Percentiles rank a stretch among this genome's conserved stretches.
These are phyloP conservation scores for Corynorhinus townsendii DNA, from an alignment of 2,113 vertebrate genomes.

Conservation along the genomic window DNA sequence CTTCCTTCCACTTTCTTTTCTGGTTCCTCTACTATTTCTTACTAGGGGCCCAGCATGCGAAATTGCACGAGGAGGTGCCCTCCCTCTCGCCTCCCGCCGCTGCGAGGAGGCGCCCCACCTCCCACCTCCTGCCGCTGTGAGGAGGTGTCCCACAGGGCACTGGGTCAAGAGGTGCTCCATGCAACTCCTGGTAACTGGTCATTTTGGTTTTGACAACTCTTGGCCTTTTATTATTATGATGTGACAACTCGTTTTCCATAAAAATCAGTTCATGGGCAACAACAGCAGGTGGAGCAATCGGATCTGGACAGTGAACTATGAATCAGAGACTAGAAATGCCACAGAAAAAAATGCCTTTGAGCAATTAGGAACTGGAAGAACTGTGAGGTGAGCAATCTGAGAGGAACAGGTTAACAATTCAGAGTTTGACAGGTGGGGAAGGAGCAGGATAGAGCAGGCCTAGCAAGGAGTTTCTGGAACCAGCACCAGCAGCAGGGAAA, in stretches of 20 bases:
- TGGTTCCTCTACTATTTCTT: constrained; percentile 1
- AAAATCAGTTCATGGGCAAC: background rate
- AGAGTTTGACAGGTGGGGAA: background rate
- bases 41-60: too few relatives aligned
- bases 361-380: background rate
- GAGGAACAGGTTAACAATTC: background rate
- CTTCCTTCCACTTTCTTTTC: background rate
- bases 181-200: too few relatives aligned
- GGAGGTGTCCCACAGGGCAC: too few relatives aligned
- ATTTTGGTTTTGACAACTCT: too few relatives aligned
- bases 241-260: background rate
- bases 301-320: background rate
- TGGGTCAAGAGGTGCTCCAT: too few relatives aligned
- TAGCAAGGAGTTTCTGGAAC: background rate
- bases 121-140: too few relatives aligned
- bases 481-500: background rate
- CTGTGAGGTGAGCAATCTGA: background rate
- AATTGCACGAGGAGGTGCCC: too few relatives aligned
- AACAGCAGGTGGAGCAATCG: background rate
- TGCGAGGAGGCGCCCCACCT: too few relatives aligned
- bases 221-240: too few relatives aligned
- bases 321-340: constrained; percentile 13
- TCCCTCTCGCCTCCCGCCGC: too few relatives aligned
- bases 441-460: background rate
- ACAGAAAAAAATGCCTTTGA: background rate